Evolutionary conservation across 2,113 vertebrate genomes (phyloP).

Genomic region (Chrysemys picta): DNA sequence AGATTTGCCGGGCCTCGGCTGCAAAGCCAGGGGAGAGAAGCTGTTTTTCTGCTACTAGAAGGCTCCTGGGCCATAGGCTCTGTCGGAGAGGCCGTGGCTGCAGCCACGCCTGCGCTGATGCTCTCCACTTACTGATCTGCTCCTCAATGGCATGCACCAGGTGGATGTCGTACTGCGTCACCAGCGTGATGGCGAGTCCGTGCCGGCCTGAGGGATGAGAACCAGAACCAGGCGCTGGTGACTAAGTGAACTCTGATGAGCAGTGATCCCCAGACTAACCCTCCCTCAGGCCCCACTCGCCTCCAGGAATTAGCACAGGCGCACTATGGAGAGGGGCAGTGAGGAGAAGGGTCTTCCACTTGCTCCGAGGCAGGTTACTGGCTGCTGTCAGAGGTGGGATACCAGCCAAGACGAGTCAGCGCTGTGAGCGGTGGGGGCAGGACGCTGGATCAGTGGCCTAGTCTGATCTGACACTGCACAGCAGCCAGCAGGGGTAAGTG

Average conservation of each 20-base stretch:
- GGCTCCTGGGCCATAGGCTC: background rate
- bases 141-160: constrained; percentile 91
- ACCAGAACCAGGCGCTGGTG: accelerated
- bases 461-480: accelerated
- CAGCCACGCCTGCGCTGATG: accelerated
- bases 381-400: background rate
- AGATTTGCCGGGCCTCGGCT: background rate
- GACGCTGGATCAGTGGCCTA: accelerated
- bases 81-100: background rate
- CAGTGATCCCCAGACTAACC: background rate
- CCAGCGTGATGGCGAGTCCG: constrained; percentile 91
- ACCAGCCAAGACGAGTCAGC: accelerated
- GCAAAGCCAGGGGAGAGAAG: background rate
- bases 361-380: background rate
- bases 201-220: constrained; percentile 81
- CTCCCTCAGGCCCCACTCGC: accelerated
- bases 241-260: accelerated
- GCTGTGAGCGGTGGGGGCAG: accelerated
- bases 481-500: background rate
- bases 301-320: background rate
- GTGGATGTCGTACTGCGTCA: constrained; percentile 98
- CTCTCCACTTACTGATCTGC: constrained; percentile 87
- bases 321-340: accelerated
- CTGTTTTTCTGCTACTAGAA: background rate
- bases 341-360: background rate